Evolutionary conservation across 2,888 invertebrate species (phyloP), one percentile per base, ranked within the genome.

Genomic region (Branchinecta sandiegonensis): DNA sequence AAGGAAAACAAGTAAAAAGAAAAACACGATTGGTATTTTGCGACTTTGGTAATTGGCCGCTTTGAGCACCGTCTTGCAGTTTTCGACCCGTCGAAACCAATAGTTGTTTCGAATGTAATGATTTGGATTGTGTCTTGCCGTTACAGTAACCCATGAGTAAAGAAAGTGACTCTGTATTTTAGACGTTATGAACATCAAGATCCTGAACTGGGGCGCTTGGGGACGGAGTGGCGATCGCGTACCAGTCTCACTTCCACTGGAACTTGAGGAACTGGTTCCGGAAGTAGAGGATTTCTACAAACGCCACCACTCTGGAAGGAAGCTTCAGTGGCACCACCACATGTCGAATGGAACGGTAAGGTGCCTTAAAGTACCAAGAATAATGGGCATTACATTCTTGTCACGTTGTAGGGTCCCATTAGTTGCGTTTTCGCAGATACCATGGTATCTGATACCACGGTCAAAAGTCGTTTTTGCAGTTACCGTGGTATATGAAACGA

Each of bases 231-330:
- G 92, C 70, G 96, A 97, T 78, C 83, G 94, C 71, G 91, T 95
- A 6, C 89, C 94, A 3, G 95, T 99, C 14, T 93, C 95, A 77
- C 84, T 99, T 75, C 99, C 99, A 17, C 84, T 94, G 75, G 97
- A 99, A 80, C 80, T 99, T 73, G 99, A 99, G 80, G 99, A 99
- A 78, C 95, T 95, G 78, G 95, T 99, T 75, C 97, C 97, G 2
- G 96, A 99, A 80, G 92, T 99, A 46, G 99, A 99, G 80, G 95
- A 96, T 72, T 97, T 97, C 81, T 99, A 99, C 78, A 89, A 92
- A 78, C 91, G 89, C 76, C 95, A 96, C 79, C 97, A 99, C 81
- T 94, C 90, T 74, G 99, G 99, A 10, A 83, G 99, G 69, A 97
- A 97, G 78, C 81, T 99, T 70, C 94, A 95, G 79, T 99, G 99